Evolutionary conservation across 2,113 vertebrate genomes (phyloP).

Genomic region (Megaleporinus macrocephalus): DNA sequence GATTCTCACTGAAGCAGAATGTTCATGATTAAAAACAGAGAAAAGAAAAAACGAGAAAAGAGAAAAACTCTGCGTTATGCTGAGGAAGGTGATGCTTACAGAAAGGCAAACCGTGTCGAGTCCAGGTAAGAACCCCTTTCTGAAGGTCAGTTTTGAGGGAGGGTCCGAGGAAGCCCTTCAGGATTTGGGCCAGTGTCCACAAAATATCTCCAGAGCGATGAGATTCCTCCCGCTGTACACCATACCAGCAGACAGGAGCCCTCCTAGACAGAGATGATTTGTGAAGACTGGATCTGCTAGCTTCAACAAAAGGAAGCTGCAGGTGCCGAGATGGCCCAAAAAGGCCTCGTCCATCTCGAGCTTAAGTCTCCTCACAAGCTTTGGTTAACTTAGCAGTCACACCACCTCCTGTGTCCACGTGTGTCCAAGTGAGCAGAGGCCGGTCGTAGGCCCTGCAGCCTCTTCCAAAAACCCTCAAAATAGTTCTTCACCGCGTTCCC

Average conservation of each 20-base stretch:
- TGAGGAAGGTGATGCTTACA: conserved; percentile 68
- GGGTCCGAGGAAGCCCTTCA: conserved; percentile 28
- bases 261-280: background rate
- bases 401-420: conserved; percentile 67
- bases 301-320: background rate
- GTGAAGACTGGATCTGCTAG: background rate
- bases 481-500: conserved; percentile 23
- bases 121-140: conserved; percentile 80
- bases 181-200: background rate
- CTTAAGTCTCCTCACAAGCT: conserved; percentile 76
- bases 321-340: background rate
- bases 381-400: conserved; percentile 86
- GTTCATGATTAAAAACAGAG: conserved; percentile 21
- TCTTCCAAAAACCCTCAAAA: background rate
- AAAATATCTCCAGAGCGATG: background rate
- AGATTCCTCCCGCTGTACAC: background rate
- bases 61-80: conserved; percentile 72
- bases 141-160: conserved; percentile 74
- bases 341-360: conserved; percentile 40
- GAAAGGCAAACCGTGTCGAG: conserved; percentile 88
- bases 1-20: conserved; percentile 30
- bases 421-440: conserved; percentile 66
- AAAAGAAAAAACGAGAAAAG: conserved; percentile 47
- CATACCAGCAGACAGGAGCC: background rate
- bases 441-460: conserved; percentile 71